Evolutionary conservation across 1,140 invertebrate genomes (phyloP).

Genomic region (Drosophila auraria): DNA sequence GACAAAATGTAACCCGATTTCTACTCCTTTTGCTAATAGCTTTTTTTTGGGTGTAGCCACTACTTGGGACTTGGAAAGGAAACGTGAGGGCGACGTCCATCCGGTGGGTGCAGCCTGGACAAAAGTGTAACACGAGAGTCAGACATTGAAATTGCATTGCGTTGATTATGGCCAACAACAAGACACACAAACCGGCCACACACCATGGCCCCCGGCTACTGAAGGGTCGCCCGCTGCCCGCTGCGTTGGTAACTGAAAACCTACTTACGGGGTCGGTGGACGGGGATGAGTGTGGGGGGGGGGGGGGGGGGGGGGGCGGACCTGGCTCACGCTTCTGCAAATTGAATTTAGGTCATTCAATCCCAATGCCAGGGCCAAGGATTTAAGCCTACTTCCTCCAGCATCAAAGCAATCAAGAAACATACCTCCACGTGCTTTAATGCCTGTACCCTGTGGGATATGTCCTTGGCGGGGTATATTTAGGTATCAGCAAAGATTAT

Average conservation of each 20-base stretch:
- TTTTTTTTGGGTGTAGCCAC: slow-evolving; percentile 11
- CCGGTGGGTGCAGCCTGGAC: slow-evolving; percentile 20
- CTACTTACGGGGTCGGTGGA: slow-evolving; percentile 67
- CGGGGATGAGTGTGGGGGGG: slow-evolving; percentile 1
- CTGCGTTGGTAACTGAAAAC: slow-evolving; percentile 81
- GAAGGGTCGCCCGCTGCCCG: slow-evolving; percentile 51
- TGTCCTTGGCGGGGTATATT: not conserved
- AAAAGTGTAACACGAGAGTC: slow-evolving; percentile 70
- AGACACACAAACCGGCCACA: slow-evolving; percentile 53
- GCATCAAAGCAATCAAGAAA: slow-evolving; percentile 25
- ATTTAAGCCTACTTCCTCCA: slow-evolving; percentile 7
- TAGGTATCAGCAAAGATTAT: not conserved
- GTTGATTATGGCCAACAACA: slow-evolving; percentile 73
- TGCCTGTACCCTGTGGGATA: slow-evolving; percentile 6
- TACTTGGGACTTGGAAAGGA: not conserved
- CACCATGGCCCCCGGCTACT: slow-evolving; percentile 20
- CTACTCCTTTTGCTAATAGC: slow-evolving; percentile 7
- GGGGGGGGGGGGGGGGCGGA: slow-evolving; percentile 2
- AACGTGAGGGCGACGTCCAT: slow-evolving; percentile 1
- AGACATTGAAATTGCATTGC: slow-evolving; percentile 83
- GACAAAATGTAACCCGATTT: slow-evolving; percentile 1
- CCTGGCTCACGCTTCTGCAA: slow-evolving; percentile 38
- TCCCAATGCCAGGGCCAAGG: slow-evolving; percentile 50
- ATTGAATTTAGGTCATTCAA: slow-evolving; percentile 79
- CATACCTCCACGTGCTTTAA: slow-evolving; percentile 40